Conservation (phyloP, 2,888 invertebrate genomes). For the Diabrotica balteata region DNA sequence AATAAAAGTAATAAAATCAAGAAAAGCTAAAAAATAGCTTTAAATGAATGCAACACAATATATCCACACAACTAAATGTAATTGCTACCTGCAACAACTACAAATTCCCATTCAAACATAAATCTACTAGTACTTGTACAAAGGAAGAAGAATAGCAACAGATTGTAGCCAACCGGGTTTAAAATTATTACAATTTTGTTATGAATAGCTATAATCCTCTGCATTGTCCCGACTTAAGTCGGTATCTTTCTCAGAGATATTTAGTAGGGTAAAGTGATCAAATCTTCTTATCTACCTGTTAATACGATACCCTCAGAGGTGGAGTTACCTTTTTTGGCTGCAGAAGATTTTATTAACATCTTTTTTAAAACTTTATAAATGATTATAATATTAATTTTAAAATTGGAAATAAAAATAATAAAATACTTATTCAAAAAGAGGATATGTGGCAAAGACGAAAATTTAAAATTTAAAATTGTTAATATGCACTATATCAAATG, state of each 20-base stretch:
- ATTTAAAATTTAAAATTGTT: too few relatives aligned
- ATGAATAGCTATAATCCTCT: constrained; percentile 19
- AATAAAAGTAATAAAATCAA: too few relatives aligned
- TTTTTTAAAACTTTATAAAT: too few relatives aligned
- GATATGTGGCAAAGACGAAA: too few relatives aligned
- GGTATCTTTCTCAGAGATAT: constrained; percentile 26
- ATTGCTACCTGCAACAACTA: constrained; percentile 1
- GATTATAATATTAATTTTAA: too few relatives aligned
- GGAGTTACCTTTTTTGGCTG: constrained; percentile 4
- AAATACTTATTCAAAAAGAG: too few relatives aligned
- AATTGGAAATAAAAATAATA: too few relatives aligned
- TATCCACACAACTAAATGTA: neutral
- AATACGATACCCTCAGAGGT: constrained; percentile 23
- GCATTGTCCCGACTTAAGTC: constrained; percentile 17
- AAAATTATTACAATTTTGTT: constrained; percentile 18
- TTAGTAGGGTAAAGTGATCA: constrained; percentile 26
- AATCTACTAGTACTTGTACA: too few relatives aligned
- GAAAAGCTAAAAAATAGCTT: too few relatives aligned
- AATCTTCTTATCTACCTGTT: constrained; percentile 36
- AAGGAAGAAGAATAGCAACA: constrained; percentile 16
- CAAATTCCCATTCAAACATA: neutral
- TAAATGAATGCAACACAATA: too few relatives aligned
- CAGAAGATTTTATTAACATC: too few relatives aligned
- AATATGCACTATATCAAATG: too few relatives aligned
- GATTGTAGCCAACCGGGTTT: constrained; percentile 12